Base-by-base conservation (phyloP, 2,113 vertebrate species). In the Phodopus roborovskii region DNA sequence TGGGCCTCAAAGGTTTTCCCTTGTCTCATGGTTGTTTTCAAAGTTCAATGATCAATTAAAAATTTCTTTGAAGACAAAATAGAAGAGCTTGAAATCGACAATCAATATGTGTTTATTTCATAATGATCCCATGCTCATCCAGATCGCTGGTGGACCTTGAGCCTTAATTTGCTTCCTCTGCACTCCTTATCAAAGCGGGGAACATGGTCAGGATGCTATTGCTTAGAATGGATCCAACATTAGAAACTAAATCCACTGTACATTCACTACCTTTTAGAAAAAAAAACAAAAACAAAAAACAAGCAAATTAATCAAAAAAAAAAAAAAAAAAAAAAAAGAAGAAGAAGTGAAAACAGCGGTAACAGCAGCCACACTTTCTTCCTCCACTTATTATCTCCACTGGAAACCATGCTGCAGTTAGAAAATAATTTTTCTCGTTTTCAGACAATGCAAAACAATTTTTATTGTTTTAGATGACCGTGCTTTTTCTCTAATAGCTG, bases 371-470 rank as follows among this genome's bases (percentile, higher is more conserved):
- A n/a, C 12, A 26, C 16, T 68, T 6, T 22, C 78, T 19, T 53
- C 19, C 9, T 60, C 24, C 7, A 53, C 15, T 75, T 88, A 45
- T 8, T 66, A 0, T 50, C 58, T 87, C 91, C 26, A 70, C 36
- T 84, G 42, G 28, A 86, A 26, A 62, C 10, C 64, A 39, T 50
- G 74, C 73, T 75, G 33, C 7, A 64, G 42, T 95, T 60, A 45
- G 50, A 89, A 78, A 97, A 94, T 16, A 58, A 62, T 4, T 42
- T 68, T 58, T 28, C 73, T 36, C 42, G 10, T 64, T 83, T 74
- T 66, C 16, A 68, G 28, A 70, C 39, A 94, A 89, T 92, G 86
- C 45, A 62, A 73, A 92, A 39, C 28, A 91, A 42, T 56, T 91
- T 33, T 74, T 8, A 7, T 90, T 91, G 15, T 7, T 74, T 86